Base-by-base conservation (phyloP, 2,888 invertebrate species). In the Calameuta filiformis region DNA sequence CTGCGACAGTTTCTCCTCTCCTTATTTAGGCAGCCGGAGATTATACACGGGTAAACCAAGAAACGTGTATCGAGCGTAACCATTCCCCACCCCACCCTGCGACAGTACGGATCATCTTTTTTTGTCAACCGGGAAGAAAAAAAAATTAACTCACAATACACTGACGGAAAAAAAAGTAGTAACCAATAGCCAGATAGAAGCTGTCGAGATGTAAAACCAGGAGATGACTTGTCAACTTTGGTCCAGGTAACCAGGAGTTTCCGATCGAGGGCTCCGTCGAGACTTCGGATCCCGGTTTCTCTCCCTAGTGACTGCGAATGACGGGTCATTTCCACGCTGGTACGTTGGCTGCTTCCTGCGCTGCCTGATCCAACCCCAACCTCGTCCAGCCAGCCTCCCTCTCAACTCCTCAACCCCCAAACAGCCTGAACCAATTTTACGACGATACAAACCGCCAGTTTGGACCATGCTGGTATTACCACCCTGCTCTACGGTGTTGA, bases 321-420 rank as follows among this genome's bases (percentile, higher is more conserved):
- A 87, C 87, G 87, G 85, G 86, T 87, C 87, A 87, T 87, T 87
- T 85, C 84, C 86, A 84, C 82, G 80, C 79, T 79, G 81, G 79
- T 78, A 83, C 80, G 81, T 84, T 85, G 84, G 83, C 83, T 84
- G 83, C 79, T 86, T 85, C 82, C 81, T 83, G 78, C 83, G 2
- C 56, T 56, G 9, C 56, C 56, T 56, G 15, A 23, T 56, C 56
- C 40, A 9, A 0, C 23, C 56, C 33, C 33, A 33, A 33, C 33
- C 56, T 56, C 1, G 0, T 2, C 23, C 56, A 9, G 23, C 56
- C 56, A 23, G 2, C 56, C 15, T 1, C 9, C 23, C 23, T 0
- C 23, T 56, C 15, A 40, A 23, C 40, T 40, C 4, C 23, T 56
- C 23, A 23, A 23, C 56, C 9, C 9, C 23, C 56, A 56, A 56